These are phyloP conservation scores for Nezara viridula DNA, from an alignment of 2,888 invertebrate genomes.

Conservation along the genomic window DNA sequence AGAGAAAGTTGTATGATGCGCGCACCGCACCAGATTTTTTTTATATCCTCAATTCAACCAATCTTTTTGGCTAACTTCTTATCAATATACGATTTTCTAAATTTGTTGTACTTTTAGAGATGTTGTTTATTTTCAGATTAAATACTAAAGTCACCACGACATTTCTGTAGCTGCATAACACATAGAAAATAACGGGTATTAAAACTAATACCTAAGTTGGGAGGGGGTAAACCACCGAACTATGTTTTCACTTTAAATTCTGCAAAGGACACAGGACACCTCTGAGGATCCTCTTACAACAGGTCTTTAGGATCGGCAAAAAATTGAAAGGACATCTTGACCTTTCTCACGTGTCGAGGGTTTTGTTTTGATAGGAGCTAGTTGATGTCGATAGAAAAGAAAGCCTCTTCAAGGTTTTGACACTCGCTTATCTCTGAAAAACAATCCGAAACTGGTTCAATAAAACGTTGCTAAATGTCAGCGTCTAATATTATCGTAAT, in stretches of 20 bases:
- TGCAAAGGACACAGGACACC: background rate
- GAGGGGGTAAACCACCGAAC: background rate
- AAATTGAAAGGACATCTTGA: background rate
- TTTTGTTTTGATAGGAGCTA: slow-evolving; percentile 15
- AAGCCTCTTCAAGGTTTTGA: background rate
- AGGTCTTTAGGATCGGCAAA: background rate
- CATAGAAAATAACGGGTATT: no score
- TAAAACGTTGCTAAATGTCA: background rate
- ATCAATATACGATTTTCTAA: no score
- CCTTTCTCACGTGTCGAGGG: background rate
- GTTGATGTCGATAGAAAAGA: background rate
- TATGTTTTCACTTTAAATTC: background rate
- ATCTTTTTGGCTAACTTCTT: no score
- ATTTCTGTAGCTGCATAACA: no score
- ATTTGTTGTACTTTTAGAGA: no score
- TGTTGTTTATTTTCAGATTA: no score
- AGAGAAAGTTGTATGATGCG: no score
- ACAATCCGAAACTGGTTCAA: background rate
- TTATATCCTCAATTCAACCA: no score
- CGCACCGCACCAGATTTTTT: no score
- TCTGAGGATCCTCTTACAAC: background rate
- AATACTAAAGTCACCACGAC: no score
- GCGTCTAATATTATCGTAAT: background rate
- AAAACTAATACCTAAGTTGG: no score
- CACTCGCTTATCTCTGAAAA: background rate